phyloP scores from a whole-genome alignment of 2,888 invertebrate genomes.

The Leucozona laternaria region DNA sequence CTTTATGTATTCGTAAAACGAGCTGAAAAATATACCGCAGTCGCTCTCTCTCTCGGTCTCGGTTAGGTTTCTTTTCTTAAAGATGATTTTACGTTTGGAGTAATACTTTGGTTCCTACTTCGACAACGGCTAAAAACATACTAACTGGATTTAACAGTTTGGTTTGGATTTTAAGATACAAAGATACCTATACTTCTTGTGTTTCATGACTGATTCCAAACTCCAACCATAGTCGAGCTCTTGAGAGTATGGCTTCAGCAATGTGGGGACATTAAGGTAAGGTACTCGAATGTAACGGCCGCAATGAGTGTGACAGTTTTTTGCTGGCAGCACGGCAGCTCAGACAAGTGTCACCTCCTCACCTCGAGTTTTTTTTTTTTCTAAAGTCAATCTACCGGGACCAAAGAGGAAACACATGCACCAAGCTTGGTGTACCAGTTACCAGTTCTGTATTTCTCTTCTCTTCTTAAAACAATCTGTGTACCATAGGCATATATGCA shows the following conservation, averaged over 20 bases:
- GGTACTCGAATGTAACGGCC: constrained; percentile 64
- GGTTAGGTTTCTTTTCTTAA: constrained; percentile 18
- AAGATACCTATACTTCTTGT: constrained; percentile 69
- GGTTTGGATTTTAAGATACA: constrained; percentile 66
- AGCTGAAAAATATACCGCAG: constrained; percentile 40
- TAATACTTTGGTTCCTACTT: constrained; percentile 22
- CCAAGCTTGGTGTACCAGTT: neutral
- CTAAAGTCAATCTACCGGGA: constrained; percentile 54
- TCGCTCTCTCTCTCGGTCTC: constrained; percentile 33
- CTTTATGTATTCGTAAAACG: constrained; percentile 47
- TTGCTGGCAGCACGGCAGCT: neutral
- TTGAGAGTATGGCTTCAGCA: constrained; percentile 61
- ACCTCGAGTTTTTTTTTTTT: constrained; percentile 42
- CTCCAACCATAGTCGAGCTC: constrained; percentile 6
- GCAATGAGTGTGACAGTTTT: constrained; percentile 70
- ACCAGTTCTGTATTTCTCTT: constrained; percentile 9
- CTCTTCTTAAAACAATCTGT: neutral
- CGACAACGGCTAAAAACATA: constrained; percentile 62
- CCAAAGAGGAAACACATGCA: constrained; percentile 45
- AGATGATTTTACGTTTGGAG: neutral
- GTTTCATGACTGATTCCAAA: constrained; percentile 39
- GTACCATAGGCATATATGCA: neutral
- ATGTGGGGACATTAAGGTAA: neutral
- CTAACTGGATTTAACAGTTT: constrained; percentile 57
- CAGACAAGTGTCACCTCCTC: constrained; percentile 66